Percentiles rank a stretch among this genome's conserved stretches.
Evolutionary conservation across 1,140 invertebrate species (phyloP).

Genomic region (Sarcophaga bullata): DNA sequence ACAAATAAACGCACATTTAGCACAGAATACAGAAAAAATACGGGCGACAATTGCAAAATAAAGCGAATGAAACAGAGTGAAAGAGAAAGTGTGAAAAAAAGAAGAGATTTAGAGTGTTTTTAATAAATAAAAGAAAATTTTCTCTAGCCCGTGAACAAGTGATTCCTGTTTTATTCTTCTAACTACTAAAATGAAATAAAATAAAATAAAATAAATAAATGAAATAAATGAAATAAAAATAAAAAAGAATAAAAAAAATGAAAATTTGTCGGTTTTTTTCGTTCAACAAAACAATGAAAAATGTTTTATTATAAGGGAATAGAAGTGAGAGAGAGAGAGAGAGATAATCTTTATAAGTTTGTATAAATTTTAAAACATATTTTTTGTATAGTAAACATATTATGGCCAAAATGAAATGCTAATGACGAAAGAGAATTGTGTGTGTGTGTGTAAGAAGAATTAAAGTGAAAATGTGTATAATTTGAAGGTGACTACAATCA

Average conservation of each 20-base stretch:
- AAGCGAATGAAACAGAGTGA: background rate
- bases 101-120: background rate
- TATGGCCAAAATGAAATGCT: background rate
- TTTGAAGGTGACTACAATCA: slow-evolving; percentile 19
- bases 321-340: too few relatives aligned
- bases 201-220: background rate
- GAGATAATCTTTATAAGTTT: background rate
- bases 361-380: slow-evolving; percentile 1
- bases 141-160: too few relatives aligned
- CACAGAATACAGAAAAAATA: slow-evolving; percentile 35
- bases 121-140: too few relatives aligned
- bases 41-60: background rate
- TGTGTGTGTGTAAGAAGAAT: background rate
- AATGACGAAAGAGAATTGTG: background rate
- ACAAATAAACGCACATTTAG: background rate
- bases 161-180: too few relatives aligned
- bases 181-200: too few relatives aligned
- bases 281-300: background rate
- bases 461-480: slow-evolving; percentile 29
- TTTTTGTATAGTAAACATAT: slow-evolving; percentile 13
- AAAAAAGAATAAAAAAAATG: background rate
- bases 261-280: background rate
- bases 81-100: background rate
- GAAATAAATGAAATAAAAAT: background rate
- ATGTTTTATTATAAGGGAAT: background rate